These are phyloP conservation scores for Eueremaeus valkanovi DNA, from an alignment of 2,888 invertebrate species.

Conservation along the genomic window DNA sequence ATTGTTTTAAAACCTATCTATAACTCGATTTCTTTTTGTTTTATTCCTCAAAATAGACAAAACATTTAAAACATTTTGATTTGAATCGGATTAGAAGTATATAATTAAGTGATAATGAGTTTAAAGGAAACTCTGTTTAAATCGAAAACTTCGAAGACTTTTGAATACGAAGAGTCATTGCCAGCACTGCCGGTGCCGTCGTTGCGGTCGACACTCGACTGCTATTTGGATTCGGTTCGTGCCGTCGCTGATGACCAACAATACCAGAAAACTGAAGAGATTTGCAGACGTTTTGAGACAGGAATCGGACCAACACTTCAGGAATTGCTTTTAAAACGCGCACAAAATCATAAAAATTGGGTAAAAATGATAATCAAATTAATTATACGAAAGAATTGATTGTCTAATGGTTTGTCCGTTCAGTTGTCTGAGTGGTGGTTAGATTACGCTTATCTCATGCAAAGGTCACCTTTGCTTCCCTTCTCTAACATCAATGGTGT, in stretches of 20 bases:
- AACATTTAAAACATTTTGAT: too few species aligned
- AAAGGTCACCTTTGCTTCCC: conserved; percentile 57
- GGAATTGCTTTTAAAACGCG: conserved; percentile 54
- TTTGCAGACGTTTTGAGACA: conserved; percentile 56
- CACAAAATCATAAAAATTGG: conserved; percentile 58
- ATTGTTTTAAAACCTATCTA: too few species aligned
- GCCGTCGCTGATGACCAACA: conserved; percentile 57
- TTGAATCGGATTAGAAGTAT: too few species aligned
- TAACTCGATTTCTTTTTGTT: too few species aligned
- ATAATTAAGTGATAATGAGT: conserved; percentile 14
- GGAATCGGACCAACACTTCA: conserved; percentile 58
- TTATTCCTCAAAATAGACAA: too few species aligned
- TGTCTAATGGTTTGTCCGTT: conserved; percentile 31
- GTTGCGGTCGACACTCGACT: conserved; percentile 57
- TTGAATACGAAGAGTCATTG: conserved; percentile 56
- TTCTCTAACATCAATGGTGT: conserved; percentile 57
- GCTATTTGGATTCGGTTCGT: conserved; percentile 57
- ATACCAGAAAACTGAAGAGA: conserved; percentile 53
- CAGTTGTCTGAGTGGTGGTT: conserved; percentile 60
- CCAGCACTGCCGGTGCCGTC: conserved; percentile 59
- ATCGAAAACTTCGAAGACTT: conserved; percentile 54
- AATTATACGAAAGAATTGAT: background rate
- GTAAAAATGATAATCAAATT: conserved; percentile 48
- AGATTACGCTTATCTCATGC: conserved; percentile 57
- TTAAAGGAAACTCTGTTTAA: conserved; percentile 33